Conservation (phyloP, 2,113 vertebrate species). For the Chaenogobius annularis region DNA sequence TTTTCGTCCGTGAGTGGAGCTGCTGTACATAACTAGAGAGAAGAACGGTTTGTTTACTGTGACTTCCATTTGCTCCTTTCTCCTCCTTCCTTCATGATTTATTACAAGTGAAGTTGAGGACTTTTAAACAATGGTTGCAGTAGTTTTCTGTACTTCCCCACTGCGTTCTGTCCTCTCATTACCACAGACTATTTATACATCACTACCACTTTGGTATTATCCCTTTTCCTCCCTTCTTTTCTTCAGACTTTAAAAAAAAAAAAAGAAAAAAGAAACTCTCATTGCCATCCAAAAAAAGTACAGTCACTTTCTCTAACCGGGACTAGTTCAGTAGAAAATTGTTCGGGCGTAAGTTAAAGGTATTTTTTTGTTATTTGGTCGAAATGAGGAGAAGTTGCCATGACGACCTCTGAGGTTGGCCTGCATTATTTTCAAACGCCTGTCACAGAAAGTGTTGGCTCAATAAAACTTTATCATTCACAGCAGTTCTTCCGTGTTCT, state of each 20-base stretch:
- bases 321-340: conserved; percentile 23
- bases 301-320: conserved; percentile 6
- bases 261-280: conserved; percentile 26
- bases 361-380: conserved; percentile 18
- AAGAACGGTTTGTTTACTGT: conserved; percentile 37
- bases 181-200: conserved; percentile 61
- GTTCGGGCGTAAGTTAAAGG: conserved; percentile 21
- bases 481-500: conserved; percentile 37
- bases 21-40: not conserved
- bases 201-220: conserved; percentile 54
- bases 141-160: conserved; percentile 34
- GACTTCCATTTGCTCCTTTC: conserved; percentile 15
- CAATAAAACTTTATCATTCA: conserved; percentile 65
- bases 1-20: not conserved
- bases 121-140: conserved; percentile 51
- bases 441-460: conserved; percentile 50
- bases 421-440: conserved; percentile 35
- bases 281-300: conserved; percentile 10
- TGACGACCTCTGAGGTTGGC: conserved; percentile 59
- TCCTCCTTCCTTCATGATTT: conserved; percentile 40
- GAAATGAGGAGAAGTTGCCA: conserved; percentile 51
- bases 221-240: conserved; percentile 29
- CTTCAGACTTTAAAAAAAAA: conserved; percentile 26
- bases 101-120: conserved; percentile 41
- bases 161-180: conserved; percentile 50